Evolutionary conservation across 2,888 invertebrate species (phyloP).

Genomic region (Calameuta filiformis): DNA sequence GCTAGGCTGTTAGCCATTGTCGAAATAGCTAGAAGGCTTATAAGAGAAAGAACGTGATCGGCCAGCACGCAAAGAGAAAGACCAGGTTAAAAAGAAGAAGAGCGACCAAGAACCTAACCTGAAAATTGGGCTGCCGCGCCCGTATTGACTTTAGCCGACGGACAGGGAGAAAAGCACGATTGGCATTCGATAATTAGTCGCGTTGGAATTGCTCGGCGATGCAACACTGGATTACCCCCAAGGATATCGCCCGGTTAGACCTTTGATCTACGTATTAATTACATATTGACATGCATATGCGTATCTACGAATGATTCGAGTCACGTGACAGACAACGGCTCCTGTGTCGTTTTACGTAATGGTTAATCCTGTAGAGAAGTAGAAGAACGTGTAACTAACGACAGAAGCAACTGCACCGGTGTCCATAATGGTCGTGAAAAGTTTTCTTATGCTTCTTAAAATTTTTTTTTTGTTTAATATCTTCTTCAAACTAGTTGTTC

Average conservation of each 20-base stretch:
- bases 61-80: not conserved
- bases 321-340: not conserved
- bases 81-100: not conserved
- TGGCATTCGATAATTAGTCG: slow-evolving; percentile 53
- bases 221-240: not conserved
- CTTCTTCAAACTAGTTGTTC: not conserved
- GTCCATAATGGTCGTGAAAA: not conserved
- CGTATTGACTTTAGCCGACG: not conserved
- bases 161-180: slow-evolving; percentile 31
- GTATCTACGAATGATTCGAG: not conserved
- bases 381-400: not conserved
- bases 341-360: not conserved
- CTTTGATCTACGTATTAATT: slow-evolving; percentile 52
- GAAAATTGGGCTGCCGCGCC: not conserved
- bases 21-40: not conserved
- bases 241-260: slow-evolving; percentile 16
- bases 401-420: not conserved
- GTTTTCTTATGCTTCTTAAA: not conserved
- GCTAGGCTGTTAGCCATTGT: not conserved
- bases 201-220: slow-evolving; percentile 31
- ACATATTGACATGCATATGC: slow-evolving; percentile 29
- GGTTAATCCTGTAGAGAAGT: not conserved
- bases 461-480: not conserved
- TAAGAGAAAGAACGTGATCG: not conserved
- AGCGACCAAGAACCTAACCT: not conserved